Evolutionary conservation across 2,797 vertebrate genomes (phyloP).

Genomic region (Bucorvus abyssinicus): DNA sequence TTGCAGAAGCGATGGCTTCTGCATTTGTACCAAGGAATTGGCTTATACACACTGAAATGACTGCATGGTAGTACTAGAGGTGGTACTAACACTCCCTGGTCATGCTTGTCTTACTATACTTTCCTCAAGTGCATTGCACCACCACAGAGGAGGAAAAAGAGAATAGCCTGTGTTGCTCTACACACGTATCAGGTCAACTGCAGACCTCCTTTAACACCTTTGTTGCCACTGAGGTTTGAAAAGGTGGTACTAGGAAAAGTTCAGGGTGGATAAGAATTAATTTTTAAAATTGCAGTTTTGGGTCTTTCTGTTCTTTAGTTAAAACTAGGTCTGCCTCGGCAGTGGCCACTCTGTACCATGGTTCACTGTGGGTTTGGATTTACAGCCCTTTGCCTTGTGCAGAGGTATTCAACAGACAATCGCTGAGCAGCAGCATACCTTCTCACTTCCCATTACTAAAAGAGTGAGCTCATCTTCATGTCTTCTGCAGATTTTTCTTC

Average conservation of each 20-base stretch:
- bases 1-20: background rate
- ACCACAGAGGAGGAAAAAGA: background rate
- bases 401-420: background rate
- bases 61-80: background rate
- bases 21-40: background rate
- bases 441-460: background rate
- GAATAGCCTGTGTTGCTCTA: background rate
- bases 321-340: background rate
- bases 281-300: background rate
- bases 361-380: background rate
- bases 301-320: background rate
- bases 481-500: background rate
- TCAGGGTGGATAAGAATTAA: background rate
- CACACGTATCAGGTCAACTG: rapidly evolving
- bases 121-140: background rate
- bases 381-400: background rate
- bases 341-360: background rate
- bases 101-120: background rate
- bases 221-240: background rate
- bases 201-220: background rate
- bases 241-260: background rate
- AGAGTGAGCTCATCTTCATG: background rate
- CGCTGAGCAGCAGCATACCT: background rate
- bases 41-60: background rate
- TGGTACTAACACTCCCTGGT: background rate